Conservation (phyloP, 2,888 invertebrate genomes). For the Achlya flavicornis region DNA sequence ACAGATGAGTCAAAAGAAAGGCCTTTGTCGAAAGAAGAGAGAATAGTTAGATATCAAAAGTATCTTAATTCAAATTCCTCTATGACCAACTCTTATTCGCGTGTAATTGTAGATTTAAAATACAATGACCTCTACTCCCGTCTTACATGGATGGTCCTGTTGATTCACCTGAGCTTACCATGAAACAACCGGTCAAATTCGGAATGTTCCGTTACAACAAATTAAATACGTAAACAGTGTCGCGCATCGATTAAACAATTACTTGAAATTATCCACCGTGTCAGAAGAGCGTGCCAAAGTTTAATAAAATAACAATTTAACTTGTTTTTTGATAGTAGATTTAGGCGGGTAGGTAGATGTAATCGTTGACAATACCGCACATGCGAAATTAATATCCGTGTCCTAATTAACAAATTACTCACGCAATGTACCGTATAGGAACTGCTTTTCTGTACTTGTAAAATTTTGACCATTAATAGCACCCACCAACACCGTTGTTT, state of each 20-base stretch:
- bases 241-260: constrained; percentile 33
- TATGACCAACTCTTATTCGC: not conserved
- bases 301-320: constrained; percentile 24
- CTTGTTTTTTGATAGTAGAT: constrained; percentile 9
- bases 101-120: constrained; percentile 15
- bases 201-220: constrained; percentile 32
- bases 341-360: not conserved
- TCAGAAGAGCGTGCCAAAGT: constrained; percentile 35
- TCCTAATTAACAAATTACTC: constrained; percentile 6
- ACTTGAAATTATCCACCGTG: constrained; percentile 36
- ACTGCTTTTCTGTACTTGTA: not conserved
- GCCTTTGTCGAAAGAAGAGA: too few relatives aligned
- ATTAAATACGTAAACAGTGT: constrained; percentile 26
- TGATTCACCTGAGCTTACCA: constrained; percentile 29
- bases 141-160: constrained; percentile 25
- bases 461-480: not conserved
- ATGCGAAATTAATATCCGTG: constrained; percentile 11
- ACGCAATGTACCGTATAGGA: constrained; percentile 8
- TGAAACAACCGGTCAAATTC: constrained; percentile 41
- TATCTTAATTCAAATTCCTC: too few relatives aligned
- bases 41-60: too few relatives aligned
- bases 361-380: constrained; percentile 12
- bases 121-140: constrained; percentile 34
- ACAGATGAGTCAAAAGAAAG: too few relatives aligned
- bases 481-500: not conserved